Evolutionary conservation across 2,888 invertebrate genomes (phyloP), one percentile per base, ranked within the genome.

Genomic region (Drosophila cracens): DNA sequence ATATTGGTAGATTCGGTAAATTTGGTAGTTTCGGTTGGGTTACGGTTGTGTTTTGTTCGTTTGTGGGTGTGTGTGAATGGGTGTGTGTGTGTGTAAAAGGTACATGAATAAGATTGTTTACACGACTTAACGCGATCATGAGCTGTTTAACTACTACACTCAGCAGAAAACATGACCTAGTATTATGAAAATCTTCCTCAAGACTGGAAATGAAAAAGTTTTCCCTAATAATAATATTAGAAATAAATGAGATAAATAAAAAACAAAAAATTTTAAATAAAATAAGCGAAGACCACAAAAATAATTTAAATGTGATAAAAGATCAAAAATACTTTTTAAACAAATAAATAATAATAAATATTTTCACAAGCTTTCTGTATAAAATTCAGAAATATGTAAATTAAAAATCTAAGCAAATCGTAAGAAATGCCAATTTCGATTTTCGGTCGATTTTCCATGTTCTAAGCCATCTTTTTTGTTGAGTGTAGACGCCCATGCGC

Each of bases 91-190:
- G 71, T 81, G 54, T 76, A 71, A 77, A 79, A 83, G 80, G 81
- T 88, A 88, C 88, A 62, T 84, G 76, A 66, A 80, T 84, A 67
- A 87, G 87, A 87, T 84, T 84, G 87, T 83, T 68, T 65, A 68
- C 56, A 63, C 71, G 78, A 80, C 67, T 70, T 67, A 62, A 79
- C 58, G 73, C 48, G 62, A 48, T 49, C 31, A 18, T 46, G 53
- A 59, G 60, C 51, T 68, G 43, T 18, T 51, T 29, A 38, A 18
- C 38, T 16, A n/a, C 36, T 21, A 48, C 51, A 60, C 27, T 29
- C n/a, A 13, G 8, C 56, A 29, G 5, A 56, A 56, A 56, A 13
- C 3, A 31, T 34, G 57, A 13, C n/a, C 58, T 40, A 61, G 33
- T 10, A 0, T 25, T 25, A 16, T 25, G 18, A 27, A 4, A 18